Evolutionary conservation across 2,888 invertebrate species (phyloP), one percentile per base, ranked within the genome.

Genomic region (Dastarcus helophoroides): DNA sequence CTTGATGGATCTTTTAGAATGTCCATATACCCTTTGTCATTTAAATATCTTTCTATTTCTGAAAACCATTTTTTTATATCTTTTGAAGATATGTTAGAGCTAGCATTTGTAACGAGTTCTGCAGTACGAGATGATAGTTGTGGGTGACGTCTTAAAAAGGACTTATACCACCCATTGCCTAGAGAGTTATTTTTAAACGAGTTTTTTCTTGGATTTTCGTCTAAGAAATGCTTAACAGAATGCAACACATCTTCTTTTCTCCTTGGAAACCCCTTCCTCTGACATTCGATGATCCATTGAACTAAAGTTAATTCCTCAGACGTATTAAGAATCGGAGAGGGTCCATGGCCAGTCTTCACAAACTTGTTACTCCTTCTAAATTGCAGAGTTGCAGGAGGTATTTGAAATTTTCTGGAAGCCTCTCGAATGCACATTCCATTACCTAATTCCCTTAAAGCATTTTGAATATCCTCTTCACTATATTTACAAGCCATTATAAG

Each of bases 351-450:
- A 33, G 19, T 27, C 24, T 41, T 43, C 6, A 17, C 21, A 24
- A 40, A 40, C 22, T 38, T 38, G 10, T 27, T n/a, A 26, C 38
- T 36, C 23, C 15, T 21, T 13, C 41, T 21, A 22, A 41, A 44
- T 29, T 42, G 39, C 8, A 38, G 27, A 16, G 33, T 36, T 16
- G 19, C 27, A 19, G 35, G 27, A 14, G 38, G 38, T 30, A 40
- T 31, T 17, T 26, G 21, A 33, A 22, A 42, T 14, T 28, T 36
- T 31, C 25, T 31, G 3, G 38, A 16, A 22, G 35, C 36, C 22
- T 38, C 13, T 34, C 31, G 32, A 28, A 37, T 39, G 17, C 30
- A n/a, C 31, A 35, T 34, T 16, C 40, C 35, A 31, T 37, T 35
- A 14, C 26, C 22, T 12, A 42, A 33, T 14, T 33, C 34, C 22